phyloP scores from a whole-genome alignment of 2,113 vertebrate species.

The Nettapus auritus region DNA sequence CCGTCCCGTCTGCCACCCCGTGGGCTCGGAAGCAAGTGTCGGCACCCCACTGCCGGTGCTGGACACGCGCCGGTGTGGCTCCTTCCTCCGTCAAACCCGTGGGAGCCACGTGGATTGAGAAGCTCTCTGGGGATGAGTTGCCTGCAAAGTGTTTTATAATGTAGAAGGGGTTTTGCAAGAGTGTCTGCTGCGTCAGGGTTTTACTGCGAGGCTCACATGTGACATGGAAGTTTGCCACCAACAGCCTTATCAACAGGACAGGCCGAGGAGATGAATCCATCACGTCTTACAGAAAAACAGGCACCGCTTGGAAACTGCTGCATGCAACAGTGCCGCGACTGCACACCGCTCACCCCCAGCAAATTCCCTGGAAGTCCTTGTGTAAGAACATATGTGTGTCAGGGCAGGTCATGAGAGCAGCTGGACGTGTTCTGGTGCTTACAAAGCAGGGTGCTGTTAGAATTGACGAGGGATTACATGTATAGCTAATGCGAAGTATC shows the following conservation, averaged over 20 bases:
- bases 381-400: accelerated
- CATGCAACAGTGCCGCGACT: accelerated
- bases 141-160: neutral
- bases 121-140: neutral
- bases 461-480: neutral
- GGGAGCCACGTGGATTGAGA: neutral
- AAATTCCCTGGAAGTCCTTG: no score
- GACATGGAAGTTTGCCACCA: neutral
- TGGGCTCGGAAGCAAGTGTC: neutral
- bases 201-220: accelerated
- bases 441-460: neutral
- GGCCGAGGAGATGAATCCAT: accelerated
- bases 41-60: neutral
- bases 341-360: accelerated
- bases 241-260: neutral
- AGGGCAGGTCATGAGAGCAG: neutral
- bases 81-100: neutral
- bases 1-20: neutral
- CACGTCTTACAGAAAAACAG: accelerated
- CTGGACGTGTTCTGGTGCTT: neutral
- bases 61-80: neutral
- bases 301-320: neutral
- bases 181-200: neutral
- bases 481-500: neutral
- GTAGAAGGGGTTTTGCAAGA: neutral